These are phyloP conservation scores for Helleia helle DNA, from an alignment of 2,888 invertebrate species.

Conservation along the genomic window DNA sequence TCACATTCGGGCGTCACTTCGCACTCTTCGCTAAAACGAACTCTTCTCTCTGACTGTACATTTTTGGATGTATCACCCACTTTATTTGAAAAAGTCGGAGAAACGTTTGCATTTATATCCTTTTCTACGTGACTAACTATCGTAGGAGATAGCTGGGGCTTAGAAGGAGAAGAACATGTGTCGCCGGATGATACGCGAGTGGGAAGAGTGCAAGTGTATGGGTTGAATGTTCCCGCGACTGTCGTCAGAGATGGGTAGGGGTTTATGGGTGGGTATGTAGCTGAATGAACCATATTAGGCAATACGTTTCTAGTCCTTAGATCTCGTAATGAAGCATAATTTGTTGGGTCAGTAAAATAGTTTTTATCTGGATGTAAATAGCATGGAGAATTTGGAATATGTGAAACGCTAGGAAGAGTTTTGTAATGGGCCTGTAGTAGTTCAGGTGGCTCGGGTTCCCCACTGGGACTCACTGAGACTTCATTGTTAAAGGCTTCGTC, in stretches of 20 bases:
- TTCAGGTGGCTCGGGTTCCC: conserved; percentile 49
- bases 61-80: conserved; percentile 44
- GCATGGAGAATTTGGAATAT: conserved; percentile 64
- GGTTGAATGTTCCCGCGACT: conserved; percentile 64
- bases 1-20: conserved; percentile 56
- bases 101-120: conserved; percentile 55
- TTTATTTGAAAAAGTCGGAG: conserved; percentile 36
- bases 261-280: conserved; percentile 60
- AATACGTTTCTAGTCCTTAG: conserved; percentile 42
- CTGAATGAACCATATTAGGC: conserved; percentile 54
- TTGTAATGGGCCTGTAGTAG: conserved; percentile 60
- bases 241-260: conserved; percentile 64
- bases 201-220: conserved; percentile 55
- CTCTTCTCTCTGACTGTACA: conserved; percentile 65
- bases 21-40: conserved; percentile 64
- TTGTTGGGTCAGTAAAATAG: conserved; percentile 26
- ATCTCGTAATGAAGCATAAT: conserved; percentile 44
- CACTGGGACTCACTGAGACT: conserved; percentile 48
- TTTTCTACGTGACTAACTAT: conserved; percentile 41
- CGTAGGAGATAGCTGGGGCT: conserved; percentile 36
- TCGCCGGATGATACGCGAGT: conserved; percentile 37
- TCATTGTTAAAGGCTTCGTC: conserved; percentile 44
- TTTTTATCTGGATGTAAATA: conserved; percentile 56
- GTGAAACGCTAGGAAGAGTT: conserved; percentile 58
- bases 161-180: conserved; percentile 31